Base-by-base conservation (phyloP, 2,113 vertebrate genomes). In the Podocnemis expansa region DNA sequence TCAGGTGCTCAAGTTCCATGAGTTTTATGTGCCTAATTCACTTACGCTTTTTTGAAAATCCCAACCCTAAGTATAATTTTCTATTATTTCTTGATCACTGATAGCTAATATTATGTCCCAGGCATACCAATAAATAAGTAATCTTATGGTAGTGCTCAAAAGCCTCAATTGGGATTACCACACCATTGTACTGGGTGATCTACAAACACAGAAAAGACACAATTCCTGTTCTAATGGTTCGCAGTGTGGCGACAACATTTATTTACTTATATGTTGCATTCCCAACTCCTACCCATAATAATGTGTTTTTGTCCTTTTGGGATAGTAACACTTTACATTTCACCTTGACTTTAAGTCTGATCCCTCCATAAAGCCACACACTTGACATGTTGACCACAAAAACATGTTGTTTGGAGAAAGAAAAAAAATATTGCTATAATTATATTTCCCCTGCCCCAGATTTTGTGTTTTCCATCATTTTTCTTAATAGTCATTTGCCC, bases 151-250 rank as follows among this genome's bases (percentile, higher is more conserved):
- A 70, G 79, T 22, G 75, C 49, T 29, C 25, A 38, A 84, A 89
- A 22, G 49, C 79, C 84, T 8, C 29, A 67, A 16, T 60, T 78
- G 58, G 60, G 0, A 0, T 21, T 84, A 47, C 34, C 85, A 52
- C 25, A 21, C 0, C 13, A 55, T 87, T n/a, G 6, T 29, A 51
- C 47, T 51, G 34, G 2, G 3, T 5, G 5, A 4, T 1, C 1
- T 10, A 56, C 29, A 82, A 80, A 83, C 5, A 91, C 11, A 45
- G 38, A 49, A 78, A 85, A 88, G 51, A 67, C 51, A 67, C 8
- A 49, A 21, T 55, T 91, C 78, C 38, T 80, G 7, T 22, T 41
- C 54, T 60, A 54, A 3, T 6, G 70, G 54, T 16, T 84, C 63
- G 4, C 38, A 76, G 12, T 2, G 0, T 45, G 56, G 60, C 88